These are phyloP conservation scores for Neodiprion virginianus DNA, from an alignment of 1,140 invertebrate species.

Conservation along the genomic window DNA sequence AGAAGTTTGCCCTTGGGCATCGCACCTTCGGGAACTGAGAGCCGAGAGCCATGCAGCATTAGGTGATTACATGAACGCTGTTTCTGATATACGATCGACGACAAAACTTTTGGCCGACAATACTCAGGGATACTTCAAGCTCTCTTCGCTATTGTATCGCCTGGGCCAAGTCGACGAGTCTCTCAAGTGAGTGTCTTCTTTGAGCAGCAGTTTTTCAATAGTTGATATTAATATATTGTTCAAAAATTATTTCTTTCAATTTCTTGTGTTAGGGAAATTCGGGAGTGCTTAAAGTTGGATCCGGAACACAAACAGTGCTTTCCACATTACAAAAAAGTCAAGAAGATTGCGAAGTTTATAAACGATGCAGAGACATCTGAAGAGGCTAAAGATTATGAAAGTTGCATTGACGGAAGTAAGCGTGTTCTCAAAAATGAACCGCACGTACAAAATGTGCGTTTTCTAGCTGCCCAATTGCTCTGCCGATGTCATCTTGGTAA, in stretches of 20 bases:
- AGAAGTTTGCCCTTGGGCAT: slow-evolving; percentile 91
- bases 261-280: slow-evolving; percentile 76
- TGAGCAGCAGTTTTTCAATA: slow-evolving; percentile 71
- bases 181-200: slow-evolving; percentile 72
- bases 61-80: slow-evolving; percentile 86
- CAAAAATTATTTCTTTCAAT: slow-evolving; percentile 16
- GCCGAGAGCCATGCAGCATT: slow-evolving; percentile 83
- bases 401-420: slow-evolving; percentile 78
- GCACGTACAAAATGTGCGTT: slow-evolving; percentile 74
- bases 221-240: slow-evolving; percentile 61
- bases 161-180: slow-evolving; percentile 92
- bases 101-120: slow-evolving; percentile 93
- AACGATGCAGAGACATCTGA: slow-evolving; percentile 74
- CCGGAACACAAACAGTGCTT: slow-evolving; percentile 97
- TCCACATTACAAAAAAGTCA: slow-evolving; percentile 96
- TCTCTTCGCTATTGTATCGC: slow-evolving; percentile 86
- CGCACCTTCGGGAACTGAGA: slow-evolving; percentile 81
- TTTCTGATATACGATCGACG: slow-evolving; percentile 88
- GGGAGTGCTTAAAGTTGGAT: slow-evolving; percentile 97
- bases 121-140: slow-evolving; percentile 85
- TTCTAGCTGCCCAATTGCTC: slow-evolving; percentile 75
- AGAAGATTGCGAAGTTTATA: slow-evolving; percentile 92
- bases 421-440: slow-evolving; percentile 75
- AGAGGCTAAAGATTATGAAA: slow-evolving; percentile 73
- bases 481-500: slow-evolving; percentile 73